phyloP scores from a whole-genome alignment of 2,888 invertebrate species.

The Bruchidius siliquastri region DNA sequence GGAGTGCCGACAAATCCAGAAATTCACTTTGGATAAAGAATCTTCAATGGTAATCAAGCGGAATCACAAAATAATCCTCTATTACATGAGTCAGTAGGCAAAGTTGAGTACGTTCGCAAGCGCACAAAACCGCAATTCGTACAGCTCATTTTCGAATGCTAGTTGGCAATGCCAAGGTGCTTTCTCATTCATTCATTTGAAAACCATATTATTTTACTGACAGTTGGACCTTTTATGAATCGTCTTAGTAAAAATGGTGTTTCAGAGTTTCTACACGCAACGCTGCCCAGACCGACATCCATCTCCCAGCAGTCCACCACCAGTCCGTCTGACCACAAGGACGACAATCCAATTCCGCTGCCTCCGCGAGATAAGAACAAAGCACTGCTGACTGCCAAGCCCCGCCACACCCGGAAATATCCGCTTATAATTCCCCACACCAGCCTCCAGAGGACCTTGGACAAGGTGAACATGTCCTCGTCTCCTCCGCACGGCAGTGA shows the following conservation, averaged over 20 bases:
- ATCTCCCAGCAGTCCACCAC: slow-evolving; percentile 16
- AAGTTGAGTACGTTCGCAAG: too few relatives aligned
- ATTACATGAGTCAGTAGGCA: too few relatives aligned
- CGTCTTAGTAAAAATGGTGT: background rate
- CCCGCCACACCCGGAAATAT: slow-evolving; percentile 75
- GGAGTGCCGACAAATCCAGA: too few relatives aligned
- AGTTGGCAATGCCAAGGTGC: too few relatives aligned
- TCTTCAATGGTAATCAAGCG: too few relatives aligned
- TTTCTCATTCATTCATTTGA: too few relatives aligned
- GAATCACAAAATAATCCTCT: too few relatives aligned
- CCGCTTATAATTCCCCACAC: slow-evolving; percentile 69
- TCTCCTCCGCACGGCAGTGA: slow-evolving; percentile 32
- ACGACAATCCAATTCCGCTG: slow-evolving; percentile 67
- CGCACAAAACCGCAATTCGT: too few relatives aligned
- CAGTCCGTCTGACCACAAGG: slow-evolving; percentile 24
- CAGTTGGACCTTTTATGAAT: too few relatives aligned
- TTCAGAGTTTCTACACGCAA: slow-evolving; percentile 22
- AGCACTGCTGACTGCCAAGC: slow-evolving; percentile 58
- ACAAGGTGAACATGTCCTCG: slow-evolving; percentile 52
- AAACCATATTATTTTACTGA: too few relatives aligned
- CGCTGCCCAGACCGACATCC: slow-evolving; percentile 27
- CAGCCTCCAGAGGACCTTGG: slow-evolving; percentile 58
- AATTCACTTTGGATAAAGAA: too few relatives aligned
- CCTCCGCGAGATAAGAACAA: slow-evolving; percentile 72
- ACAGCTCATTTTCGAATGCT: too few relatives aligned